phyloP scores from a whole-genome alignment of 2,797 vertebrate genomes.

The Helarctos malayanus region DNA sequence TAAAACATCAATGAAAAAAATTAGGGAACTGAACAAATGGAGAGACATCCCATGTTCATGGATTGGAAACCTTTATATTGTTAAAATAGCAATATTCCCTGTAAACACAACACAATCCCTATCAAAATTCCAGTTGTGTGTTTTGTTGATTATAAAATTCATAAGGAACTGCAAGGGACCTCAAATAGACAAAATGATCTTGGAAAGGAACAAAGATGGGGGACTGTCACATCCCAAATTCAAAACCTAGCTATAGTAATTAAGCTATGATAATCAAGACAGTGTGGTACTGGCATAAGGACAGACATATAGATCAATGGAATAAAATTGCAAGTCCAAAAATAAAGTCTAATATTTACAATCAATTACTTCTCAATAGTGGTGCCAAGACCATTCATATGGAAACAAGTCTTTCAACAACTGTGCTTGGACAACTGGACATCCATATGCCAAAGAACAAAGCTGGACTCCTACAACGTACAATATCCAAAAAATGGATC shows the following conservation, averaged over 20 bases:
- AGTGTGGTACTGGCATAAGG: not conserved
- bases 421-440: not conserved
- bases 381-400: not conserved
- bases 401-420: slow-evolving; percentile 25
- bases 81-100: slow-evolving; percentile 52
- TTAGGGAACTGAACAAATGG: slow-evolving; percentile 55
- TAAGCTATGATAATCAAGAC: slow-evolving; percentile 36
- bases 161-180: slow-evolving; percentile 41
- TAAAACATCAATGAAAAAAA: slow-evolving; percentile 55
- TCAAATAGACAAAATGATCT: slow-evolving; percentile 43
- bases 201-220: slow-evolving; percentile 44
- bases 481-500: slow-evolving; percentile 58
- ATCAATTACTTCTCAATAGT: slow-evolving; percentile 27
- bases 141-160: slow-evolving; percentile 53
- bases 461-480: not conserved
- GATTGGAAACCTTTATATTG: slow-evolving; percentile 52
- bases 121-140: slow-evolving; percentile 31
- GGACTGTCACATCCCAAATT: slow-evolving; percentile 27
- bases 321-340: slow-evolving; percentile 23
- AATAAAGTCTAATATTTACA: slow-evolving; percentile 37
- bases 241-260: slow-evolving; percentile 44
- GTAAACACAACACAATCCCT: slow-evolving; percentile 52
- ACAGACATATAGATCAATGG: not conserved
- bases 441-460: slow-evolving; percentile 21
- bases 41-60: slow-evolving; percentile 61